Evolutionary conservation across 2,797 vertebrate genomes (phyloP).

Genomic region (Cercopithecus mitis): DNA sequence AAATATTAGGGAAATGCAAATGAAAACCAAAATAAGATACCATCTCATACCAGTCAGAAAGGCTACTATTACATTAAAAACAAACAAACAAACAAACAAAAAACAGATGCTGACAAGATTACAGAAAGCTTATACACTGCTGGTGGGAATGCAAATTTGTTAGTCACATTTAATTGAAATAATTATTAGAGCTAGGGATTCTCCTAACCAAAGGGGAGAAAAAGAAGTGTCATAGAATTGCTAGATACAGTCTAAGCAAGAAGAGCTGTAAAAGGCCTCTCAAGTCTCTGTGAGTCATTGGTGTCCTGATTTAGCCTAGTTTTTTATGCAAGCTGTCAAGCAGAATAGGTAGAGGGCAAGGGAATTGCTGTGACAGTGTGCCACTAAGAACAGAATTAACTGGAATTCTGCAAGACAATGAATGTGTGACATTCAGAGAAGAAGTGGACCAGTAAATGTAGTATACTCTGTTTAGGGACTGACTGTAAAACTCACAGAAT

Average conservation of each 20-base stretch:
- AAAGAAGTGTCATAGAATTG: slow-evolving; percentile 4
- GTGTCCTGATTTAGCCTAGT: slow-evolving; percentile 58
- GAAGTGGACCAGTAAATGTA: neutral
- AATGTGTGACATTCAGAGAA: neutral
- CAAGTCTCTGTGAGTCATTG: slow-evolving; percentile 45
- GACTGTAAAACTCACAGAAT: neutral
- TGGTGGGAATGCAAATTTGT: neutral
- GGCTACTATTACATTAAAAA: neutral
- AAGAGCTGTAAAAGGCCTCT: slow-evolving; percentile 42
- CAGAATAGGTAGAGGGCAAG: slow-evolving; percentile 48
- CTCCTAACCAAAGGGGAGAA: slow-evolving; percentile 27
- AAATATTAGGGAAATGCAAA: neutral
- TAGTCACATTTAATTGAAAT: neutral
- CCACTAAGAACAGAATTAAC: slow-evolving; percentile 69
- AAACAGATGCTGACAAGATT: neutral
- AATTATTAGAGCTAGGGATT: slow-evolving; percentile 40
- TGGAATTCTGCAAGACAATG: slow-evolving; percentile 48
- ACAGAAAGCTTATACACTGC: neutral
- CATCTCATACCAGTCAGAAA: neutral
- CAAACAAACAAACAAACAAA: too few relatives aligned
- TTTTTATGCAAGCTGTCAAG: slow-evolving; percentile 70
- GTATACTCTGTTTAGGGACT: neutral
- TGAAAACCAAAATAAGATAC: neutral
- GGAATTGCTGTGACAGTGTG: slow-evolving; percentile 66
- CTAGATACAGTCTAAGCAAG: slow-evolving; percentile 14